Evolutionary conservation across 2,797 vertebrate species (phyloP).

Genomic region (Acanthopagrus latus): DNA sequence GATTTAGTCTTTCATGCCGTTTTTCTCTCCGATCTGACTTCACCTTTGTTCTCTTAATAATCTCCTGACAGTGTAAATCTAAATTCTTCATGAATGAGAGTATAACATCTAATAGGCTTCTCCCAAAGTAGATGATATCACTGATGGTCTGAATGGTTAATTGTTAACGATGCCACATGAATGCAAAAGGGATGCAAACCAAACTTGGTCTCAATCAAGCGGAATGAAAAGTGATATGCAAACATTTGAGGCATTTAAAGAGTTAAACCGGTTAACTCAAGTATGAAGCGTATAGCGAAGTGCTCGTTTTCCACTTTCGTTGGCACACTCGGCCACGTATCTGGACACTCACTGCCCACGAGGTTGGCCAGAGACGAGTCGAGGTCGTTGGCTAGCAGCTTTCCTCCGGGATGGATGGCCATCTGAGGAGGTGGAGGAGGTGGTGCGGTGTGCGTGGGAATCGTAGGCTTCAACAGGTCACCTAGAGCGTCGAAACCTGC

Average conservation of each 20-base stretch:
- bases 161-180: neutral
- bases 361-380: slow-evolving; percentile 93
- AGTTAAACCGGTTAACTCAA: neutral
- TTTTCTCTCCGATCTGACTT: slow-evolving; percentile 1
- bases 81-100: neutral
- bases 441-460: slow-evolving; percentile 83
- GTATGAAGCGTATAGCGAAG: neutral
- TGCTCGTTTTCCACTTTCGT: neutral
- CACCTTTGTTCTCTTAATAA: neutral
- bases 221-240: neutral
- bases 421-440: slow-evolving; percentile 73
- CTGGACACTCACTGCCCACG: slow-evolving; percentile 90
- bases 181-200: neutral
- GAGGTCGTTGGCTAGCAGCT: slow-evolving; percentile 89
- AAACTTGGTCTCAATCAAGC: neutral
- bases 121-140: neutral
- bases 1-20: neutral
- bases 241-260: neutral
- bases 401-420: slow-evolving; percentile 83
- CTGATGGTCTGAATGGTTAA: neutral
- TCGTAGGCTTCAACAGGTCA: slow-evolving; percentile 88
- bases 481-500: slow-evolving; percentile 86
- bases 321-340: slow-evolving; percentile 19
- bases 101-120: neutral
- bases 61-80: neutral